Percentiles rank a stretch among this genome's conserved stretches.
phyloP scores from a whole-genome alignment of 2,113 vertebrate genomes.

The Suncus etruscus region DNA sequence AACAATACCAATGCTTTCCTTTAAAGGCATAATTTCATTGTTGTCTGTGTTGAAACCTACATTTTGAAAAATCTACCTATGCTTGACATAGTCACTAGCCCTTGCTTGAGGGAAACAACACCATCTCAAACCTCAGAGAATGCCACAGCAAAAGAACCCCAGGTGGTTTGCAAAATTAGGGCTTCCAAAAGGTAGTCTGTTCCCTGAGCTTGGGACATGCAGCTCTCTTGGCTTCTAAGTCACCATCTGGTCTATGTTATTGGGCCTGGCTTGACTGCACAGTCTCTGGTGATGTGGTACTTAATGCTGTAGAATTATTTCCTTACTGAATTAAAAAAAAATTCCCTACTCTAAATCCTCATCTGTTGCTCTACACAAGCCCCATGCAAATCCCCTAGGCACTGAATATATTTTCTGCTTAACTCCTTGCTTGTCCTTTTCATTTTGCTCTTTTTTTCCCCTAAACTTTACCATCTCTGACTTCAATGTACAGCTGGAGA shows the following conservation, averaged over 20 bases:
- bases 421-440: conserved; percentile 49
- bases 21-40: conserved; percentile 8
- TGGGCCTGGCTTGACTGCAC: conserved; percentile 45
- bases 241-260: neutral
- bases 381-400: neutral
- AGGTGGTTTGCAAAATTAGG: conserved; percentile 58
- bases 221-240: conserved; percentile 61
- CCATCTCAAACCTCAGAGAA: neutral
- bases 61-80: conserved; percentile 29
- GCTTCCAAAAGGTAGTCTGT: conserved; percentile 52
- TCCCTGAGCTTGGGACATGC: neutral
- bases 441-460: conserved; percentile 7
- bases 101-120: neutral
- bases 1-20: conserved; percentile 2
- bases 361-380: conserved; percentile 39
- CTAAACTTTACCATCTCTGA: neutral
- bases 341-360: conserved; percentile 37
- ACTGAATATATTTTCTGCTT: conserved; percentile 43
- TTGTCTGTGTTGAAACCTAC: conserved; percentile 22
- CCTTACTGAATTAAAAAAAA: conserved; percentile 69
- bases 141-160: conserved; percentile 36
- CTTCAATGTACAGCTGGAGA: neutral
- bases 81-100: neutral
- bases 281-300: conserved; percentile 56
- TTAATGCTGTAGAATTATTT: conserved; percentile 62